Evolutionary conservation across 2,797 vertebrate species (phyloP).

Genomic region (Coregonus sp.): DNA sequence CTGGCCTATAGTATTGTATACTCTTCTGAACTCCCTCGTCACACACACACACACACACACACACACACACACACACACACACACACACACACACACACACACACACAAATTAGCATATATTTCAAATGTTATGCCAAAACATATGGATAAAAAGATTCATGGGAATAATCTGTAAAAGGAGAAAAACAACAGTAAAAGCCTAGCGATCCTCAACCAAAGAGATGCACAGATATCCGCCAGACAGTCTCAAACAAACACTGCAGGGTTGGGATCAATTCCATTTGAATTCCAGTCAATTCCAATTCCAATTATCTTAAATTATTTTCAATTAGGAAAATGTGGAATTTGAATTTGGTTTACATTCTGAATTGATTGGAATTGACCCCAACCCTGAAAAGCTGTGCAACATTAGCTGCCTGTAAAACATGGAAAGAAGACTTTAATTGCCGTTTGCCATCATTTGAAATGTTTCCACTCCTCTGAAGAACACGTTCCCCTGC

Average conservation of each 20-base stretch:
- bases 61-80: no score
- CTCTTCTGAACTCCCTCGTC: background rate
- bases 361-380: no score
- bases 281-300: no score
- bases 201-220: background rate
- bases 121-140: no score
- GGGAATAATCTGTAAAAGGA: background rate
- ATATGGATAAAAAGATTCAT: background rate
- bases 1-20: background rate
- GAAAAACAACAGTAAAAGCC: background rate
- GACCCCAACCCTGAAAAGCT: constrained; percentile 29
- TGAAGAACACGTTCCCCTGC: constrained; percentile 53
- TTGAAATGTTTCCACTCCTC: constrained; percentile 56
- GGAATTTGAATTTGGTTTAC: no score
- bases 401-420: constrained; percentile 60
- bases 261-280: no score
- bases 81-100: constrained; percentile 31
- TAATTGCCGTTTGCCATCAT: constrained; percentile 64
- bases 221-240: background rate
- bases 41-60: no score
- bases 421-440: constrained; percentile 63
- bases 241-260: constrained; percentile 40
- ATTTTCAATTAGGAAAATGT: no score
- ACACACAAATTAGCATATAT: background rate
- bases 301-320: no score